Evolutionary conservation across 2,888 invertebrate genomes (phyloP), one percentile per base, ranked within the genome.

Genomic region (Uropetala carovei): DNA sequence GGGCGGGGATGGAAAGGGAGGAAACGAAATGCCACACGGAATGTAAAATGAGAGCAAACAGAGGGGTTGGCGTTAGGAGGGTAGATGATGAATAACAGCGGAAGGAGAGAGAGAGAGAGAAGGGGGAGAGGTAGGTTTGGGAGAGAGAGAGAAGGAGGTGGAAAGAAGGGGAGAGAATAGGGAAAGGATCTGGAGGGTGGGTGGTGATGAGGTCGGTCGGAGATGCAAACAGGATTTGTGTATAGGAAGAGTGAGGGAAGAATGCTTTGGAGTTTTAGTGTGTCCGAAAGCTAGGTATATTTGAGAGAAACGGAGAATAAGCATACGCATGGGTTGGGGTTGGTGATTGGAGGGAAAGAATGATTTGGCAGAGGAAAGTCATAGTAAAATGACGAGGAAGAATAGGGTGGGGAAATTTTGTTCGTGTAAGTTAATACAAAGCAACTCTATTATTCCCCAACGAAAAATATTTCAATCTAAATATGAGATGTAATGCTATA

Each of bases 31-130:
- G 89, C 64, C 89, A 89, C 89, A 64, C 89, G 89, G 89, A 89
- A 89, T 89, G 89, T 89, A 64, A 89, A 89, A 89, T 89, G 89
- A 89, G 89, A 64, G 64, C 64, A 89, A 89, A 89, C 89, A 68
- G 60, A n/a, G 89, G 27, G 60, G 64, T 64, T 43, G 68, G 60
- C 30, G 86, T 30, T 82, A 18, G 82, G 22, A 13, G 75, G 22
- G 75, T n/a, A 22, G 85, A 22, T 85, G 27, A 75, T 75, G 75
- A 75, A 75, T 75, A 68, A 68, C 68, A 22, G 59, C 22, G 2
- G 85, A n/a, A 68, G 68, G 68, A 68, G 68, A 43, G n/a, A 68
- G 68, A 64, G 18, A 22, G 13, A 60, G 13, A 22, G 27, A 10
- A 27, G 56, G 59, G 13, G 1, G 59, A 58, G 84, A 86, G 57